A percentile compares a stretch with the other conserved stretches of the same genome.
phyloP scores from a whole-genome alignment of 2,888 invertebrate species.

The Graphium colonna region DNA sequence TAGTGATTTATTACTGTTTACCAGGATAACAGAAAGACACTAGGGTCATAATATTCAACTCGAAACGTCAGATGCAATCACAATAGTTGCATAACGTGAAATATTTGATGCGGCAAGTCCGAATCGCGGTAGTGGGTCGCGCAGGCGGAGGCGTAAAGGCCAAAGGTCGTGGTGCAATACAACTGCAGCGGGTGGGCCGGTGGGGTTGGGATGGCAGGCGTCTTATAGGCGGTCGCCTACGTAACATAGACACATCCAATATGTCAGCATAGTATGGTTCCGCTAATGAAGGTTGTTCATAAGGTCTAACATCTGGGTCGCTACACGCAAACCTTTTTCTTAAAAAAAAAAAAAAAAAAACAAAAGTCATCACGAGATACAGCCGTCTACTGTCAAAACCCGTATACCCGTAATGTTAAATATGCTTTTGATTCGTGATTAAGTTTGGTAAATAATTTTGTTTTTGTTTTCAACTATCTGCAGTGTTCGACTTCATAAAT shows the following conservation, averaged over 20 bases:
- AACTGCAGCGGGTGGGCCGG: constrained; percentile 43
- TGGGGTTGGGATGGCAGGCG: constrained; percentile 42
- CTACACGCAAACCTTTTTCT: constrained; percentile 30
- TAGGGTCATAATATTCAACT: neutral
- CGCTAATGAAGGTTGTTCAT: constrained; percentile 64
- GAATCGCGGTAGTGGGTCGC: constrained; percentile 30
- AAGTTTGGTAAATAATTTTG: no score
- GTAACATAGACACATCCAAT: constrained; percentile 30
- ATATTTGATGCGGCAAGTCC: constrained; percentile 22
- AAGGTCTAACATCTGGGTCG: constrained; percentile 51
- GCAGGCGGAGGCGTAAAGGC: constrained; percentile 46
- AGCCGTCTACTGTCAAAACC: no score
- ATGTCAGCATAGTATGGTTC: constrained; percentile 43
- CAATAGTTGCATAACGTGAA: constrained; percentile 1
- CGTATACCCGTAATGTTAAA: no score
- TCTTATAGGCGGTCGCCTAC: constrained; percentile 36
- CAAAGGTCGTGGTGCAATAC: constrained; percentile 63
- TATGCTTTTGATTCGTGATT: no score
- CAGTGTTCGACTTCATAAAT: no score
- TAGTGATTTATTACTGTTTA: neutral
- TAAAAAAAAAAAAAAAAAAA: no score
- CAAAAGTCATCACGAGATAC: no score
- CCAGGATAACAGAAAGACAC: no score
- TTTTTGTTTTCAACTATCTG: no score
- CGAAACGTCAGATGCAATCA: neutral